Base-by-base conservation (phyloP, 2,888 invertebrate species). In the Hoplodrina blanda region DNA sequence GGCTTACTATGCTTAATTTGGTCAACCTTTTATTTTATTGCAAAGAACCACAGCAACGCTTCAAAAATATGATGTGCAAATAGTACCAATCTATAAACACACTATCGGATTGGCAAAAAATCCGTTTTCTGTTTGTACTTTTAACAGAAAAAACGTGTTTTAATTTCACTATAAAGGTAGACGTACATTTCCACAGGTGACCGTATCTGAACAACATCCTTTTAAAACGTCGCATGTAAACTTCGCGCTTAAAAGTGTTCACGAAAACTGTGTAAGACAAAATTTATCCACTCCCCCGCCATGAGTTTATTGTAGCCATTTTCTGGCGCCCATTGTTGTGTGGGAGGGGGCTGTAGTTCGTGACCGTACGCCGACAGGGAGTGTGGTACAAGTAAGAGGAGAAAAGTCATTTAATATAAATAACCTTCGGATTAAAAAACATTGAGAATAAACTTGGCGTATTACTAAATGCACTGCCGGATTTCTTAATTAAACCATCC, bases 251-350 rank as follows among this genome's bases (percentile, higher is more conserved):
- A 76, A 79, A 78, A 85, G 69, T 85, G 62, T 79, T 75, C 73
- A 72, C 78, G 72, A 80, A 81, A 76, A 75, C 66, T 70, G 67
- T 71, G 82, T 75, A 85, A 88, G 85, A 87, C 84, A 87, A 87
- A 88, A 88, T 89, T 85, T 87, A 88, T 86, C 85, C 87, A 72
- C 62, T 69, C 50, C 50, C 60, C 76, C 75, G 80, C 86, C 82
- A 77, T 69, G 85, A 78, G 84, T 91, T 90, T 90, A 90, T 89
- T 88, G 89, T 89, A 87, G 87, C 88, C 82, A 87, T 89, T 88
- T 87, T 88, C 88, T 86, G 84, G 83, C 87, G 84, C 85, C 88
- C 79, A 80, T 84, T 83, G 84, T 85, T 80, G 76, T 78, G 64
- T 71, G 82, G 85, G 72, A 78, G 79, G 78, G 76, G 78, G 78